A percentile compares a stretch with the other conserved stretches of the same genome.
phyloP scores from a whole-genome alignment of 2,888 invertebrate genomes.

The Brachypalpus laphriformis region DNA sequence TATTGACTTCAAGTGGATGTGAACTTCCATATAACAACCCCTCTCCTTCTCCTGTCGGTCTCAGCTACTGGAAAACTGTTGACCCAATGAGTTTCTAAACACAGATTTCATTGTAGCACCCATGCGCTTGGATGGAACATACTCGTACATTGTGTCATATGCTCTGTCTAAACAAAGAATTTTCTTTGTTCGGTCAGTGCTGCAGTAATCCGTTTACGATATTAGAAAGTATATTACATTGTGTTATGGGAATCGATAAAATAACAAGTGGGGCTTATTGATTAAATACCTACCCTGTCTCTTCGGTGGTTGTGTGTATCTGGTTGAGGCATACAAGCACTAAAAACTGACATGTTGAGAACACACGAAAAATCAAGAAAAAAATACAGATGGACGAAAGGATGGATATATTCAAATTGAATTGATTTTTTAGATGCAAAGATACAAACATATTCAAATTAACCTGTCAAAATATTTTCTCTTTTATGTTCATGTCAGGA shows the following conservation, averaged over 20 bases:
- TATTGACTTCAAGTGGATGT: slow-evolving; percentile 13
- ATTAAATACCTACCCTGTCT: slow-evolving; percentile 14
- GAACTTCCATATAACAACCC: not conserved
- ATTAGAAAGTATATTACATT: slow-evolving; percentile 19
- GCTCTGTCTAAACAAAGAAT: slow-evolving; percentile 14
- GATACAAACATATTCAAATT: not conserved
- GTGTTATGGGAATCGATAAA: slow-evolving; percentile 41
- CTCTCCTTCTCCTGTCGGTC: not conserved
- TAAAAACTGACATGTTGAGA: slow-evolving; percentile 1
- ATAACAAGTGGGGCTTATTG: slow-evolving; percentile 48
- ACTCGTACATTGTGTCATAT: not conserved
- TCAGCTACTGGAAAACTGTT: not conserved
- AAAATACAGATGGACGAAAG: not conserved
- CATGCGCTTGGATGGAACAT: not conserved
- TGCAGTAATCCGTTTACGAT: slow-evolving; percentile 42
- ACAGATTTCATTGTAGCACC: not conserved
- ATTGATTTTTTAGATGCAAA: slow-evolving; percentile 27
- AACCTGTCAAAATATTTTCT: not conserved
- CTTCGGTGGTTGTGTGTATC: not conserved
- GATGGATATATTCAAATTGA: slow-evolving; percentile 17
- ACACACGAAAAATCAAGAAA: not conserved
- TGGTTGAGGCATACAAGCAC: not conserved
- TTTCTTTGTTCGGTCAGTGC: slow-evolving; percentile 15
- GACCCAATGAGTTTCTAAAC: slow-evolving; percentile 9
- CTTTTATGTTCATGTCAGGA: slow-evolving; percentile 5